Evolutionary conservation across 2,113 vertebrate genomes (phyloP).

Genomic region (Tenrec ecaudatus): DNA sequence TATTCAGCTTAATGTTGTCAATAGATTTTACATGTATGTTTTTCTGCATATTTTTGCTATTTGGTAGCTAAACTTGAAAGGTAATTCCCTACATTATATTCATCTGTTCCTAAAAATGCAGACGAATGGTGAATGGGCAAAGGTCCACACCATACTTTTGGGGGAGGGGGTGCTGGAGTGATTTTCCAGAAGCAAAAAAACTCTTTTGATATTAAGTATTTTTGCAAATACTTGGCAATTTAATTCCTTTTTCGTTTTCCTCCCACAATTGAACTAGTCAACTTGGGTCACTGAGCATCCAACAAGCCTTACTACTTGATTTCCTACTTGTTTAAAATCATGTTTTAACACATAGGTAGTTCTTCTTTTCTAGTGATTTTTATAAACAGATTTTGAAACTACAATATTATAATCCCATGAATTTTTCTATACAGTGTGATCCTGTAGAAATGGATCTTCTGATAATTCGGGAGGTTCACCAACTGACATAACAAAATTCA

Average conservation of each 20-base stretch:
- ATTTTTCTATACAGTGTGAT: conserved; percentile 7
- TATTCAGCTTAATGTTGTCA: conserved; percentile 23
- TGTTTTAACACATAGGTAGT: background rate
- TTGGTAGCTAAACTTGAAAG: background rate
- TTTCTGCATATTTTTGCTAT: conserved; percentile 32
- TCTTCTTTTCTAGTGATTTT: conserved; percentile 43
- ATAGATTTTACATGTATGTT: background rate
- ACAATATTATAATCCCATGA: background rate
- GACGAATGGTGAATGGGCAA: background rate
- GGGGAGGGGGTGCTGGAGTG: background rate
- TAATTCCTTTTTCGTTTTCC: background rate
- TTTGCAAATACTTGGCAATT: conserved; percentile 59
- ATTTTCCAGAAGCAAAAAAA: conserved; percentile 32
- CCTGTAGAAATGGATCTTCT: conserved; percentile 14
- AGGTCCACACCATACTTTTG: background rate
- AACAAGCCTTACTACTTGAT: background rate
- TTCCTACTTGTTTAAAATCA: conserved; percentile 17
- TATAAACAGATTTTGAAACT: conserved; percentile 29
- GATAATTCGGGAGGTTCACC: conserved; percentile 3
- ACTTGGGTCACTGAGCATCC: conserved; percentile 22
- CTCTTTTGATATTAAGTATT: conserved; percentile 12
- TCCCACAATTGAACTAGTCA: conserved; percentile 19
- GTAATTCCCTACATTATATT: conserved; percentile 45
- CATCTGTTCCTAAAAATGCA: background rate
- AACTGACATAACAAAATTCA: conserved; percentile 21